Percentiles rank a stretch among this genome's conserved stretches.
These are phyloP conservation scores for Therioaphis trifolii DNA, from an alignment of 2,888 invertebrate species.

Conservation along the genomic window DNA sequence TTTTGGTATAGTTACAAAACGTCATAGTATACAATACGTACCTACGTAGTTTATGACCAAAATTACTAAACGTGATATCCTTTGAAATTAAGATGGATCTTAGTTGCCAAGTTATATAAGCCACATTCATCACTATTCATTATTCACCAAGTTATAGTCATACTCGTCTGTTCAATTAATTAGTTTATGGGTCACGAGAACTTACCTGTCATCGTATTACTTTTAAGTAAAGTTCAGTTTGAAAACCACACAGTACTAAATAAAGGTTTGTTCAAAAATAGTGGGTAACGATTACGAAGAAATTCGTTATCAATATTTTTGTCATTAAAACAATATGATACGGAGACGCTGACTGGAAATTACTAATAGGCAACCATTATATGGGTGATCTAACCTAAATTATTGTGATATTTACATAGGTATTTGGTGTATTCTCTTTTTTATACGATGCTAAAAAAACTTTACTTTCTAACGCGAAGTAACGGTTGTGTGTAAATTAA, in stretches of 20 bases:
- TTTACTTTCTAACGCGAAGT: neutral
- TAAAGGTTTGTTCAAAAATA: constrained; percentile 1
- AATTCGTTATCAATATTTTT: neutral
- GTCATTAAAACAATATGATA: neutral
- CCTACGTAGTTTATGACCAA: constrained; percentile 20
- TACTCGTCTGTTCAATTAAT: constrained; percentile 42
- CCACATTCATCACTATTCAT: constrained; percentile 41
- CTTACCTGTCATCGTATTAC: constrained; percentile 19
- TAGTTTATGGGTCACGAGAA: constrained; percentile 47
- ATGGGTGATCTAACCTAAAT: constrained; percentile 5
- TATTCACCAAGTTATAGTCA: constrained; percentile 24
- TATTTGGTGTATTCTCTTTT: neutral
- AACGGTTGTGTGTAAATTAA: neutral
- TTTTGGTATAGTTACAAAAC: neutral
- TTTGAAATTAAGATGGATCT: constrained; percentile 46
- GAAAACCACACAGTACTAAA: neutral
- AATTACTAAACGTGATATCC: constrained; percentile 32
- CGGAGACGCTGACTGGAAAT: neutral
- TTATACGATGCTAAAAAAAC: neutral
- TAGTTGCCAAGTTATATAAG: constrained; percentile 34
- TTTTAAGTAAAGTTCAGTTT: neutral
- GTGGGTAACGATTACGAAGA: neutral
- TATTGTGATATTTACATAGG: neutral
- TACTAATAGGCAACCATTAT: neutral
- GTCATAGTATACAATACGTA: neutral